These are phyloP conservation scores for Macrocentrus cingulum DNA, from an alignment of 1,140 invertebrate genomes.

Conservation along the genomic window DNA sequence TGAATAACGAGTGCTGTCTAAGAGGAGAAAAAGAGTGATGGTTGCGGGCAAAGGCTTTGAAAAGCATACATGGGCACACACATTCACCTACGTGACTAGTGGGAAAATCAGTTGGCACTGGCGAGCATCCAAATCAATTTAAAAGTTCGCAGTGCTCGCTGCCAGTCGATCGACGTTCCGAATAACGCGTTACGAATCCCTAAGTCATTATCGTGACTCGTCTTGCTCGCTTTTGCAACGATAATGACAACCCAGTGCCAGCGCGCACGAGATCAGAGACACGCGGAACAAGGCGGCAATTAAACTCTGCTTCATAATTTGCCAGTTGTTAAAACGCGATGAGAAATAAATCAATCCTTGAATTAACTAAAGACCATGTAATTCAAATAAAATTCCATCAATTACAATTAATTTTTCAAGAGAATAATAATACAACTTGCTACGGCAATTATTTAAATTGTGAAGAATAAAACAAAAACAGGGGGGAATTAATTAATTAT, in stretches of 20 bases:
- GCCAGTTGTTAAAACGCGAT: too few relatives aligned
- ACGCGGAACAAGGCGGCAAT: neutral
- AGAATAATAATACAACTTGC: neutral
- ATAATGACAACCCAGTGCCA: slow-evolving; percentile 1
- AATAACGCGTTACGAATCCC: slow-evolving; percentile 36
- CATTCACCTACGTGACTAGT: neutral
- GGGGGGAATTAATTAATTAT: too few relatives aligned
- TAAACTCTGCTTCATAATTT: too few relatives aligned
- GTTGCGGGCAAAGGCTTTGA: too few relatives aligned
- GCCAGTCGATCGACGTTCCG: slow-evolving; percentile 37
- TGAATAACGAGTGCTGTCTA: neutral
- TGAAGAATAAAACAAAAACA: too few relatives aligned
- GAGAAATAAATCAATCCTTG: too few relatives aligned
- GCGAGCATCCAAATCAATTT: slow-evolving; percentile 56
- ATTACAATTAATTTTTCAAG: neutral
- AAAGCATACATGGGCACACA: neutral
- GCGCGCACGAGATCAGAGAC: neutral
- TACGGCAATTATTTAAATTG: too few relatives aligned
- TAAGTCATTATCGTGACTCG: slow-evolving; percentile 44
- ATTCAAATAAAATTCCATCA: neutral
- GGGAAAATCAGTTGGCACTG: slow-evolving; percentile 48
- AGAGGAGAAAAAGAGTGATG: too few relatives aligned
- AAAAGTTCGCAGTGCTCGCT: slow-evolving; percentile 45
- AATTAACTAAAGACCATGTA: neutral
- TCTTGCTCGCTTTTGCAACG: slow-evolving; percentile 12